A percentile compares a stretch with the other conserved stretches of the same genome.
Conservation (phyloP, 2,888 invertebrate genomes). For the Minunthozetes semirufus region DNA sequence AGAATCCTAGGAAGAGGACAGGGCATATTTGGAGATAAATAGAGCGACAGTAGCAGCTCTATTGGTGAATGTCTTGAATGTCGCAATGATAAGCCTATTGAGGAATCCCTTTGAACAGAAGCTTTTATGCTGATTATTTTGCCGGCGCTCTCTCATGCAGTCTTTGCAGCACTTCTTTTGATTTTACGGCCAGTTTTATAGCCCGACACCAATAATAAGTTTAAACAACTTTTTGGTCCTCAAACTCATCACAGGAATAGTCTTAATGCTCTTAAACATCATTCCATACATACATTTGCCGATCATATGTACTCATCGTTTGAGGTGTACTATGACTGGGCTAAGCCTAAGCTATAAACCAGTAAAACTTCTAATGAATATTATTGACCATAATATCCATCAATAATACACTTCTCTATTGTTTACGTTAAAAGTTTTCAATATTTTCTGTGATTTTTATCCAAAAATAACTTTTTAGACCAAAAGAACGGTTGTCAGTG, state of each 20-base stretch:
- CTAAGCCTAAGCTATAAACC: constrained; percentile 5
- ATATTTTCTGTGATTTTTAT: too few relatives aligned
- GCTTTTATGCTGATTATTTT: constrained; percentile 27
- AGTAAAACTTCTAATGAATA: constrained; percentile 17
- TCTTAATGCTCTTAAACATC: neutral
- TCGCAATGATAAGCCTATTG: constrained; percentile 17
- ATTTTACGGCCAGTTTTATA: constrained; percentile 25
- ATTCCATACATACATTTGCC: neutral
- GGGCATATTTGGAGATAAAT: neutral
- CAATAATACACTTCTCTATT: too few relatives aligned
- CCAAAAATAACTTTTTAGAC: too few relatives aligned
- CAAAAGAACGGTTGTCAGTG: too few relatives aligned
- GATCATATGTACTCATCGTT: constrained; percentile 8
- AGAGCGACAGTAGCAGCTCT: neutral
- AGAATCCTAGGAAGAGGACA: neutral
- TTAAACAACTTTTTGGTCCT: constrained; percentile 3
- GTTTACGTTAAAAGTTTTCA: too few relatives aligned
- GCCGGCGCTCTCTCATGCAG: neutral
- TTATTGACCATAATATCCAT: neutral
- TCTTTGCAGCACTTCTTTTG: constrained; percentile 4
- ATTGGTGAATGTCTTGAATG: constrained; percentile 9
- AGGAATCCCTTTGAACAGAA: constrained; percentile 24
- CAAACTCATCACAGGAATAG: too few relatives aligned
- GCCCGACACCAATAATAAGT: constrained; percentile 20
- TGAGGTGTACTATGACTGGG: neutral